Evolutionary conservation across 2,113 vertebrate genomes (phyloP), one percentile per base, ranked within the genome.

Genomic region (Smithornis capensis): DNA sequence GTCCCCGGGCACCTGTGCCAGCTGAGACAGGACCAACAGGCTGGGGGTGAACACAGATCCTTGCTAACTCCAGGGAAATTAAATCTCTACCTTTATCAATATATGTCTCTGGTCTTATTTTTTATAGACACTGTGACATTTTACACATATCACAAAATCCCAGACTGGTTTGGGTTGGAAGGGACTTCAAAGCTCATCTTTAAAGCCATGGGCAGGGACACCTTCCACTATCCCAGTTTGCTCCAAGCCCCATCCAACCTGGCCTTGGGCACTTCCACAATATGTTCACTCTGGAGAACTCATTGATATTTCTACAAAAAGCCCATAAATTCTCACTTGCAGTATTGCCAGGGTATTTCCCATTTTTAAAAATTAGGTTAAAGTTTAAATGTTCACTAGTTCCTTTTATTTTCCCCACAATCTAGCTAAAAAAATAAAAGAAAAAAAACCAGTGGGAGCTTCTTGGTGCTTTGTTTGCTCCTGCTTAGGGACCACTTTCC

Each of bases 11-110:
- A 69, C 19, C 14, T 37, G 73, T 35, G 19, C 27, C 77, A 83
- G 29, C 29, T 37, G 28, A 68, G 14, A 47, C 38, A 59, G 53
- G 35, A 42, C 44, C 83, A 87, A 33, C 29, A 19, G 25, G 35
- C 53, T 55, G 31, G 52, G 14, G 31, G 55, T 21, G 23, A 63
- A 74, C 28, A 45, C 45, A 82, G 60, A 29, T 11, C 47, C 10
- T 2, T 14, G 35, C 6, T 5, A 37, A 44, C 0, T 0, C 4
- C 0, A 29, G 27, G 55, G 40, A 55, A 80, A n/a, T 29, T 35
- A 45, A 22, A 73, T 21, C 45, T 65, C 7, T 19, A 31, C 19
- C 40, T 25, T 24, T 53, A 6, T 21, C 71, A 56, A 23, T 16
- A 44, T 1, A 7, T 3, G 11, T 5, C 19, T 49, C 19, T 16